phyloP scores from a whole-genome alignment of 2,113 vertebrate species.

The Rynchops niger region DNA sequence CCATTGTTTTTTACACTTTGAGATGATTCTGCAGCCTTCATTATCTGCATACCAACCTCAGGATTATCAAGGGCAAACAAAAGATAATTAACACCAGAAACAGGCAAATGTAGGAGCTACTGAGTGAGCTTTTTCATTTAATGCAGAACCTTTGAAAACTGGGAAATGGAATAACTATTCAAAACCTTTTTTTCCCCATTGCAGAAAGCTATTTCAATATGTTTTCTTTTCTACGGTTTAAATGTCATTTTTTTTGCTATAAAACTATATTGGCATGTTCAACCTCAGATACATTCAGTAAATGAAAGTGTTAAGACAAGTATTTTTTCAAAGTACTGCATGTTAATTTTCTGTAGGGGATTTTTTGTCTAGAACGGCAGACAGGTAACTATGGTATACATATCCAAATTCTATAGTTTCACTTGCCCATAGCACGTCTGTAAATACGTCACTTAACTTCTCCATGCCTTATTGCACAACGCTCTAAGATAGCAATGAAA shows the following conservation, averaged over 20 bases:
- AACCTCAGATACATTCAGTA: neutral
- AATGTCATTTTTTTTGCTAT: neutral
- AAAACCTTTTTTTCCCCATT: slow-evolving; percentile 24
- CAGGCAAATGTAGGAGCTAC: slow-evolving; percentile 78
- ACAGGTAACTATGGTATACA: neutral
- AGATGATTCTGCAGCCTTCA: slow-evolving; percentile 91
- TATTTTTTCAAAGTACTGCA: neutral
- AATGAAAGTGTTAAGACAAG: neutral
- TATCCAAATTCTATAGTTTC: neutral
- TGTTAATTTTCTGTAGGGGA: neutral
- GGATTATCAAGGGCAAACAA: slow-evolving; percentile 99
- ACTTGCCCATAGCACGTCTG: neutral
- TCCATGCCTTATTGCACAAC: neutral
- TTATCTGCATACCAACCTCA: slow-evolving; percentile 88
- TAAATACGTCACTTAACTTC: neutral
- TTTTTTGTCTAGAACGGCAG: neutral
- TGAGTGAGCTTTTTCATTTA: slow-evolving; percentile 77
- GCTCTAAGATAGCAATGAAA: neutral
- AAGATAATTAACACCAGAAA: slow-evolving; percentile 97
- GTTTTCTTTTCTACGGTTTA: slow-evolving; percentile 22
- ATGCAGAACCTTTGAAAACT: slow-evolving; percentile 78
- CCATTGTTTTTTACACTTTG: slow-evolving; percentile 92
- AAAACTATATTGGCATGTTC: slow-evolving; percentile 23
- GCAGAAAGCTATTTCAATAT: slow-evolving; percentile 20
- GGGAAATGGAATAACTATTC: slow-evolving; percentile 78